Evolutionary conservation across 2,113 vertebrate species (phyloP).

Genomic region (Ceratotherium simum): DNA sequence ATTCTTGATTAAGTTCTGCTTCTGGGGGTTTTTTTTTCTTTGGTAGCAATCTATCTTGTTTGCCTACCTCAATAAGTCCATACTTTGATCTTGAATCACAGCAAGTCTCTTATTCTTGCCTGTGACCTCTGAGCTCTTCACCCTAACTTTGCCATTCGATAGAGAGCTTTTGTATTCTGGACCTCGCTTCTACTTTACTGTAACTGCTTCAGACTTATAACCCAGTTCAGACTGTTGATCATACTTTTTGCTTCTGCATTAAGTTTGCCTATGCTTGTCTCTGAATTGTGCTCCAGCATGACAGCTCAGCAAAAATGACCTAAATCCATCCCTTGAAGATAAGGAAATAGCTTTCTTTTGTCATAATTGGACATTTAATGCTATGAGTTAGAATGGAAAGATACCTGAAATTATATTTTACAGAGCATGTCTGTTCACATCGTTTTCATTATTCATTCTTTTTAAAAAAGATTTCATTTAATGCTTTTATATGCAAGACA

Average conservation of each 20-base stretch:
- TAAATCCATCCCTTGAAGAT: not conserved
- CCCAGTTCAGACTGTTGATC: not conserved
- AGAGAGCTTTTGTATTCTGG: not conserved
- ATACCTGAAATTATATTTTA: constrained; percentile 49
- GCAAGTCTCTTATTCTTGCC: not conserved
- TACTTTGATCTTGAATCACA: not conserved
- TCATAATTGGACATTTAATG: constrained; percentile 41
- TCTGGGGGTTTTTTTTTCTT: not conserved
- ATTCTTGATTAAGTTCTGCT: not conserved
- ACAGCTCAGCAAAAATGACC: not conserved
- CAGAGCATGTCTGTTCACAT: not conserved
- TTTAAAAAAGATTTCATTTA: not conserved
- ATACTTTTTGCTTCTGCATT: not conserved
- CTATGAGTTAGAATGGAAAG: not conserved
- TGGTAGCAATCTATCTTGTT: not conserved
- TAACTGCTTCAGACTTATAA: not conserved
- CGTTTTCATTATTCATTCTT: constrained; percentile 59
- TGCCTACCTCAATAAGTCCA: not conserved
- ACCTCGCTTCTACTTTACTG: not conserved
- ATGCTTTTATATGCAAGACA: constrained; percentile 32
- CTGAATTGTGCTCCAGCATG: not conserved
- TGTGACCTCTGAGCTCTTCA: not conserved
- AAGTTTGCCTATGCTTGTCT: not conserved
- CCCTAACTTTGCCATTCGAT: not conserved
- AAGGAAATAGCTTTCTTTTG: constrained; percentile 5